Conservation (phyloP, 2,888 invertebrate genomes). For the Mechanitis messenoides region DNA sequence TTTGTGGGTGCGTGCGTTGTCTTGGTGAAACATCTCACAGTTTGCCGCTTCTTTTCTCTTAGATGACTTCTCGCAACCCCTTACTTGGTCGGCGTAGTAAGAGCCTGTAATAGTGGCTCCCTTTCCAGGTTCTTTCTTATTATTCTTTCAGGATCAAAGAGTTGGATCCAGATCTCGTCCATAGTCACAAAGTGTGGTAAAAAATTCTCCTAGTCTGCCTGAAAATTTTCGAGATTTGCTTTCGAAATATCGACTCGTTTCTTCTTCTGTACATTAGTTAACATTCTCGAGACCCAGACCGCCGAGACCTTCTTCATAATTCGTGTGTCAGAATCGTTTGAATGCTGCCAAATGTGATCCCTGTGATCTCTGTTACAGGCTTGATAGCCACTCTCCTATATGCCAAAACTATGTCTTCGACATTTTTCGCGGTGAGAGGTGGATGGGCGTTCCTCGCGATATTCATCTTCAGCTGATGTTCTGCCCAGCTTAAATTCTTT, state of each 20-base stretch:
- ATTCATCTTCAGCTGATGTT: background rate
- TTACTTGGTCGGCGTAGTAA: constrained; percentile 17
- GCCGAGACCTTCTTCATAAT: constrained; percentile 7
- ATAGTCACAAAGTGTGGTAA: constrained; percentile 25
- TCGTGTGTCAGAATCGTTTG: constrained; percentile 25
- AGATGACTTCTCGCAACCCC: constrained; percentile 18
- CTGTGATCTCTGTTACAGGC: constrained; percentile 28
- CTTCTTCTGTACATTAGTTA: too few species aligned
- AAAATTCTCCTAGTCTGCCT: constrained; percentile 21
- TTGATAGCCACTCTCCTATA: constrained; percentile 27
- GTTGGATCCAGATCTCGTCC: constrained; percentile 24
- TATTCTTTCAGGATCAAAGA: constrained; percentile 23
- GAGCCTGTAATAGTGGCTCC: constrained; percentile 11
- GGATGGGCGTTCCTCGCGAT: constrained; percentile 15
- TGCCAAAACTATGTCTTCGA: constrained; percentile 26
- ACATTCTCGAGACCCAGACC: too few species aligned
- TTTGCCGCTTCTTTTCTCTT: constrained; percentile 23
- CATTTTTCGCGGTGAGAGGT: constrained; percentile 26
- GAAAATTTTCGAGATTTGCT: constrained; percentile 17
- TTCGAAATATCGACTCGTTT: constrained; percentile 18
- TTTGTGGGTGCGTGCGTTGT: constrained; percentile 29
- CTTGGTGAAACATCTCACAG: constrained; percentile 23
- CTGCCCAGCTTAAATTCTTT: constrained; percentile 18
- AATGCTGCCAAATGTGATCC: constrained; percentile 28
- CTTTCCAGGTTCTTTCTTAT: constrained; percentile 17